These are phyloP conservation scores for Heliconius sara DNA, from an alignment of 2,888 invertebrate species.

Conservation along the genomic window DNA sequence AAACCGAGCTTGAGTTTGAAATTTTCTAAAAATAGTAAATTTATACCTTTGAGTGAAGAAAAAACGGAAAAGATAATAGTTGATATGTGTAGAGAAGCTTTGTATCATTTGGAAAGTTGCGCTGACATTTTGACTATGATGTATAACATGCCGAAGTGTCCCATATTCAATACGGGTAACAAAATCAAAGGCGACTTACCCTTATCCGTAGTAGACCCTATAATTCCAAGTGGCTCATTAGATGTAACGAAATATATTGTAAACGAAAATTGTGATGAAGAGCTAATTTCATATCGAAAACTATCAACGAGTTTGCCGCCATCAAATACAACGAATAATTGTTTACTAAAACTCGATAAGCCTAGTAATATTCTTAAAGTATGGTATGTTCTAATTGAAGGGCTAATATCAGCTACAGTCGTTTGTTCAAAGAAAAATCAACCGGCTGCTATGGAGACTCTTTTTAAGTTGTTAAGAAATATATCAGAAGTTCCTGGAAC, in stretches of 20 bases:
- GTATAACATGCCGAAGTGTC: constrained; percentile 97
- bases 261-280: constrained; percentile 86
- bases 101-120: constrained; percentile 93
- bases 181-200: constrained; percentile 90
- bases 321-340: constrained; percentile 80
- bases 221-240: constrained; percentile 89
- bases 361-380: constrained; percentile 94
- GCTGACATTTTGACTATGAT: constrained; percentile 94
- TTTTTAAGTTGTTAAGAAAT: constrained; percentile 92
- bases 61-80: constrained; percentile 80
- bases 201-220: constrained; percentile 91
- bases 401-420: constrained; percentile 91
- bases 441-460: constrained; percentile 92
- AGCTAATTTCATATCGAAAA: constrained; percentile 86
- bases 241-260: constrained; percentile 88
- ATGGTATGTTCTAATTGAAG: constrained; percentile 95
- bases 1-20: constrained; percentile 74
- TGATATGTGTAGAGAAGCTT: constrained; percentile 89
- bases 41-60: constrained; percentile 76
- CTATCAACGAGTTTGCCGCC: constrained; percentile 81
- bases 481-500: constrained; percentile 92
- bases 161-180: constrained; percentile 95
- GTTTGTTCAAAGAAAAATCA: constrained; percentile 95
- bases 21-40: constrained; percentile 79
- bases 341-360: constrained; percentile 88